These are phyloP conservation scores for Sphenodon punctatus DNA, from an alignment of 2,797 vertebrate genomes.

Conservation along the genomic window DNA sequence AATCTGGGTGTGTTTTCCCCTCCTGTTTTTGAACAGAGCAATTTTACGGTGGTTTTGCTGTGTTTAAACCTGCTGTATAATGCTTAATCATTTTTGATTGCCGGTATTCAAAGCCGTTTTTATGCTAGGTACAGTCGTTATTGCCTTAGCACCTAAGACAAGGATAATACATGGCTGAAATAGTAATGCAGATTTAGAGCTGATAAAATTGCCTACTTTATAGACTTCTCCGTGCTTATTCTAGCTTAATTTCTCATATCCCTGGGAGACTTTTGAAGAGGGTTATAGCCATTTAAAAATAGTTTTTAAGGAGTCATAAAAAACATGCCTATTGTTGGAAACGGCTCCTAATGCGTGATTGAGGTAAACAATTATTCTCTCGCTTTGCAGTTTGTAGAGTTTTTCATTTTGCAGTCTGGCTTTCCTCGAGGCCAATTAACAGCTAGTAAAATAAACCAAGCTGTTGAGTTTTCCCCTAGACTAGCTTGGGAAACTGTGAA, in stretches of 20 bases:
- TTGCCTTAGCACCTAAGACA: conserved; percentile 59
- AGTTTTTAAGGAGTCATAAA: conserved; percentile 62
- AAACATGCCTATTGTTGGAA: conserved; percentile 63
- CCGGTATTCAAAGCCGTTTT: conserved; percentile 60
- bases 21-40: conserved; percentile 43
- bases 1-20: conserved; percentile 44
- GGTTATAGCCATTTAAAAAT: conserved; percentile 66
- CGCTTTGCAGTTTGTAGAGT: conserved; percentile 22
- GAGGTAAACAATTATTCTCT: conserved; percentile 49
- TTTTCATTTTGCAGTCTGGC: conserved; percentile 57
- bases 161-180: conserved; percentile 57
- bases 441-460: conserved; percentile 58
- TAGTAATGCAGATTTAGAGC: conserved; percentile 49
- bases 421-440: conserved; percentile 62
- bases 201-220: conserved; percentile 59
- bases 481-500: conserved; percentile 42
- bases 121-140: conserved; percentile 61
- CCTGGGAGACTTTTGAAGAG: conserved; percentile 59
- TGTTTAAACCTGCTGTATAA: conserved; percentile 41
- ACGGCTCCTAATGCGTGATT: conserved; percentile 39
- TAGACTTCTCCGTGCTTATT: conserved; percentile 62
- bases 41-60: conserved; percentile 40
- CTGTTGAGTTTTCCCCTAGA: conserved; percentile 47
- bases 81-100: conserved; percentile 72
- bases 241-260: conserved; percentile 66